A percentile compares a stretch with the other conserved stretches of the same genome.
Conservation (phyloP, 2,888 invertebrate genomes). For the Eupithecia subumbrata region DNA sequence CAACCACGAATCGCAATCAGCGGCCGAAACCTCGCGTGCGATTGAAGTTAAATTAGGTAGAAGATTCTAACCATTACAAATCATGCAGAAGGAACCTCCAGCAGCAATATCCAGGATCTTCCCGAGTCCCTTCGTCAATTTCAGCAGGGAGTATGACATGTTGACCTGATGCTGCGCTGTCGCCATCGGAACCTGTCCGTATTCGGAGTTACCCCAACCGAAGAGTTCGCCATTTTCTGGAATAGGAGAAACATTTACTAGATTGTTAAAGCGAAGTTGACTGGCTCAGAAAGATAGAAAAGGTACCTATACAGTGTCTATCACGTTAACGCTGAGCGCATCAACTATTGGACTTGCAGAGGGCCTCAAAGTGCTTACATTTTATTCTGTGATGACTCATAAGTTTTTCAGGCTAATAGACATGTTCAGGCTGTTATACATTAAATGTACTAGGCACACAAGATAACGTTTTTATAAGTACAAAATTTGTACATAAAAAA, state of each 20-base stretch:
- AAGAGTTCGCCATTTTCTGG: constrained; percentile 94
- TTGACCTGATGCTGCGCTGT: constrained; percentile 87
- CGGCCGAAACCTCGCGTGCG: no score
- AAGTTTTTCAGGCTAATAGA: no score
- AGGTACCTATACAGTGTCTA: background rate
- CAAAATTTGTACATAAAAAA: no score
- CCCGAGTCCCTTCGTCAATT: constrained; percentile 87
- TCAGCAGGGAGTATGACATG: constrained; percentile 85
- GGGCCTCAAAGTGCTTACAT: no score
- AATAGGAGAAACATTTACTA: constrained; percentile 11
- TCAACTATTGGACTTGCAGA: no score
- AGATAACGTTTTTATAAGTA: no score
- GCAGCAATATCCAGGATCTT: constrained; percentile 91
- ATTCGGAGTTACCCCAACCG: constrained; percentile 99
- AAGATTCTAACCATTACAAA: constrained; percentile 87
- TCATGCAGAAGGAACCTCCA: constrained; percentile 94
- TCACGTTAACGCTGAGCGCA: no score
- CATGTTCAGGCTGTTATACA: no score
- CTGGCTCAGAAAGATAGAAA: background rate
- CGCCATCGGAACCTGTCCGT: constrained; percentile 89
- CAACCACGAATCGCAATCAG: no score
- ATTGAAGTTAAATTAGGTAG: no score
- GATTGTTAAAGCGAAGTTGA: background rate
- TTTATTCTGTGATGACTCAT: no score
- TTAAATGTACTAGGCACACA: no score